Evolutionary conservation across 2,113 vertebrate species (phyloP), one percentile per base, ranked within the genome.

Genomic region (Lota lota): DNA sequence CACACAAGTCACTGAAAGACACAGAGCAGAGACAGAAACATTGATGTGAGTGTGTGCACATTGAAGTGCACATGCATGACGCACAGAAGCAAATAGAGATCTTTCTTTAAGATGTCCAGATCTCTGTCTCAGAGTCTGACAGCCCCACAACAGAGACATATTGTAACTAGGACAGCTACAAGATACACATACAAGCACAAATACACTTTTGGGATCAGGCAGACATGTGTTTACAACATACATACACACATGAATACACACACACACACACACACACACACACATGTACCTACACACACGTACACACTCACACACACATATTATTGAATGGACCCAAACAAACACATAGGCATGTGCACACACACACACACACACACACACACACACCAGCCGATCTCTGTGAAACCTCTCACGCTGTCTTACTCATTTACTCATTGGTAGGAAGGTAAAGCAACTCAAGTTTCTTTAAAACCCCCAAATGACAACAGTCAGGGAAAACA

Each of bases 391-490:
- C 28, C 18, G 28, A 16, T 18, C 33, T 70, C 40, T 69, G 68
- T 76, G 63, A 64, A 79, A 64, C 57, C 17, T 54, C 50, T 54
- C 16, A 57, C 51, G 19, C 10, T 7, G 19, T 24, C 17, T 18
- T 54, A 61, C 0, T 22, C 59, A 66, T 70, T 18, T 54, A 61
- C 0, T 22, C 59, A 66, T 70, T 54, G 22, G 66, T 54, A 40
- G 73, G 64, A 33, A 67, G 22, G 53, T 20, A 28, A 18, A 6
- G n/a, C 66, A 70, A 54, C 66, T 54, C 36, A 53, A 21, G 68
- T 12, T 64, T 53, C n/a, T 36, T 58, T 0, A 76, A 51, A 78
- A 77, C 63, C 67, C 74, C 58, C 66, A 51, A 47, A 64, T 36
- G 63, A 67, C 63, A 71, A 22, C 53, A n/a, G 18, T 67, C 18